These are phyloP conservation scores for Capreolus pygargus DNA, from an alignment of 2,113 vertebrate genomes.

Conservation along the genomic window DNA sequence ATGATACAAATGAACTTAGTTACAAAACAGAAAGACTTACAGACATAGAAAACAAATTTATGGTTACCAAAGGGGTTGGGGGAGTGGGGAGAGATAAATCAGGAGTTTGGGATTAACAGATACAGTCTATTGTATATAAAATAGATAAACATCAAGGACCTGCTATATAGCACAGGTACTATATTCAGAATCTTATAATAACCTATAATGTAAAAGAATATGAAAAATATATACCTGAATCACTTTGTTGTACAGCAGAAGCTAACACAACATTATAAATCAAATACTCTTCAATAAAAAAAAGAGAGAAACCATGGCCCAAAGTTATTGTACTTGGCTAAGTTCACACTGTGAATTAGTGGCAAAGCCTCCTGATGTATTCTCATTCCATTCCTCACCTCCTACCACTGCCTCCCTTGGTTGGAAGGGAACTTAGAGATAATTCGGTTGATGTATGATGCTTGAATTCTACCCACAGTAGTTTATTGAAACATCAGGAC, in stretches of 20 bases:
- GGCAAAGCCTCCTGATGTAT: not conserved
- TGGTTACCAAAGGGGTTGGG: not conserved
- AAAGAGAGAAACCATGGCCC: not conserved
- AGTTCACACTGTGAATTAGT: not conserved
- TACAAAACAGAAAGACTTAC: not conserved
- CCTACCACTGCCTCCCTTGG: not conserved
- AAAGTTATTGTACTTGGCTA: not conserved
- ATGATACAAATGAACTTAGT: not conserved
- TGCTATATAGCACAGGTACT: not conserved
- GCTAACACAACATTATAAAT: not conserved
- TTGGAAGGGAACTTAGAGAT: not conserved
- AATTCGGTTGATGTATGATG: not conserved
- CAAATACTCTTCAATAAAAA: not conserved
- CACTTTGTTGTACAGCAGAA: not conserved
- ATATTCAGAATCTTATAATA: not conserved
- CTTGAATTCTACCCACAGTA: not conserved
- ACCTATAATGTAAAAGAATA: not conserved
- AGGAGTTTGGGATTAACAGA: not conserved
- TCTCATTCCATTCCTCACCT: not conserved
- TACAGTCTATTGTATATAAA: not conserved
- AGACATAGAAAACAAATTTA: not conserved
- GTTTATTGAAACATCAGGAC: conserved; percentile 45
- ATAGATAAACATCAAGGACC: not conserved
- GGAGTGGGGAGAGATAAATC: not conserved
- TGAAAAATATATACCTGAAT: not conserved